phyloP scores from a whole-genome alignment of 2,797 vertebrate genomes.

The Fratercula arctica region DNA sequence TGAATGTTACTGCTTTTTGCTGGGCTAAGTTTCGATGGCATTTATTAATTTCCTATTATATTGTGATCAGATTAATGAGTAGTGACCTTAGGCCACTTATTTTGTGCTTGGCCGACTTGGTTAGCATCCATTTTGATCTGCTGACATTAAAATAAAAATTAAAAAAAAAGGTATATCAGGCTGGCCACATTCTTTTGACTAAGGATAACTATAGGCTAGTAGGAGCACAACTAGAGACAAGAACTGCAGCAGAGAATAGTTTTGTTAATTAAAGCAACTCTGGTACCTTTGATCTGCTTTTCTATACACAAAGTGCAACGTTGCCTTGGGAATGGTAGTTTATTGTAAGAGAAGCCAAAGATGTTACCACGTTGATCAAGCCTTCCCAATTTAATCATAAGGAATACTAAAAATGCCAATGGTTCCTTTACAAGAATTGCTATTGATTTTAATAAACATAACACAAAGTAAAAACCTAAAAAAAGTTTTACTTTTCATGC shows the following conservation, averaged over 20 bases:
- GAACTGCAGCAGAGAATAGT: not conserved
- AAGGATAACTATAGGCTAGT: not conserved
- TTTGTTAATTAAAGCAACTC: constrained; percentile 36
- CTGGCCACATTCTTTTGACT: not conserved
- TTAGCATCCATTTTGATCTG: not conserved
- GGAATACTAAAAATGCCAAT: not conserved
- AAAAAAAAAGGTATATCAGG: not conserved
- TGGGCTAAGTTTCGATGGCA: not conserved
- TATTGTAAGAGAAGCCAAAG: constrained; percentile 43
- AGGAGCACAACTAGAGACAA: not conserved
- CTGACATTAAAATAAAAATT: not conserved
- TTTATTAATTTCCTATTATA: not conserved
- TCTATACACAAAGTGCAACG: constrained; percentile 4
- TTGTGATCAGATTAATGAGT: not conserved
- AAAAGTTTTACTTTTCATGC: not conserved
- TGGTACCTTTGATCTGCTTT: constrained; percentile 12
- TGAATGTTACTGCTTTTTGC: not conserved
- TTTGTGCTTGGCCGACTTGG: not conserved
- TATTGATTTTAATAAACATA: not conserved
- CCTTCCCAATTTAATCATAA: not conserved
- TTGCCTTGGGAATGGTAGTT: not conserved
- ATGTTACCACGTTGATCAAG: constrained; percentile 36
- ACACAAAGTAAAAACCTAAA: not conserved
- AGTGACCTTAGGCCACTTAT: not conserved
- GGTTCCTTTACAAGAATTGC: not conserved